These are phyloP conservation scores for Perca flavescens DNA, from an alignment of 2,113 vertebrate species.

Conservation along the genomic window DNA sequence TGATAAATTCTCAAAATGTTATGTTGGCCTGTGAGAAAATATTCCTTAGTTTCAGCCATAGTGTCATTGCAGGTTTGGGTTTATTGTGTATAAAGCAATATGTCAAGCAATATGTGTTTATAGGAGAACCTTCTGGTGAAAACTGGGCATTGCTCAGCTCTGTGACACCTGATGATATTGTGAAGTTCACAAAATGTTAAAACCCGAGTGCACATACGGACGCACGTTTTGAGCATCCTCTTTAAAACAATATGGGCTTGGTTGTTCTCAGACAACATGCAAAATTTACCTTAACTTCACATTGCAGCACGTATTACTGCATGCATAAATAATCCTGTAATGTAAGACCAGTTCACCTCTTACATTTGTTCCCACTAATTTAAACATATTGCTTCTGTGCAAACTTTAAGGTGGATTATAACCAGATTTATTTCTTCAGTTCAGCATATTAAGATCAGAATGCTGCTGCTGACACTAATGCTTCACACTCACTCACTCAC, in stretches of 20 bases:
- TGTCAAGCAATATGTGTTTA: background rate
- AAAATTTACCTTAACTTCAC: background rate
- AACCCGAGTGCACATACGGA: background rate
- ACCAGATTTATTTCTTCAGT: no score
- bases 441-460: background rate
- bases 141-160: background rate
- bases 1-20: background rate
- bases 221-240: background rate
- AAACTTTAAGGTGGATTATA: no score
- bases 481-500: background rate
- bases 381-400: background rate
- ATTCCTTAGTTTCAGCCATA: no score
- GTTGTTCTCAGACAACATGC: background rate
- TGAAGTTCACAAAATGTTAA: background rate
- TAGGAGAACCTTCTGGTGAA: background rate
- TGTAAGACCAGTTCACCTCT: background rate
- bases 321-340: background rate
- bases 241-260: background rate
- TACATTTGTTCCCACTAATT: background rate
- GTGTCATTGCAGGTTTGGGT: background rate
- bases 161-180: background rate
- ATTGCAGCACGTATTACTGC: no score
- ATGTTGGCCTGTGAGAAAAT: background rate
- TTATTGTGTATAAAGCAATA: background rate
- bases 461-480: background rate